Percentiles rank a stretch among this genome's conserved stretches.
These are phyloP conservation scores for Harpalus rubripes DNA, from an alignment of 2,888 invertebrate genomes.

Conservation along the genomic window DNA sequence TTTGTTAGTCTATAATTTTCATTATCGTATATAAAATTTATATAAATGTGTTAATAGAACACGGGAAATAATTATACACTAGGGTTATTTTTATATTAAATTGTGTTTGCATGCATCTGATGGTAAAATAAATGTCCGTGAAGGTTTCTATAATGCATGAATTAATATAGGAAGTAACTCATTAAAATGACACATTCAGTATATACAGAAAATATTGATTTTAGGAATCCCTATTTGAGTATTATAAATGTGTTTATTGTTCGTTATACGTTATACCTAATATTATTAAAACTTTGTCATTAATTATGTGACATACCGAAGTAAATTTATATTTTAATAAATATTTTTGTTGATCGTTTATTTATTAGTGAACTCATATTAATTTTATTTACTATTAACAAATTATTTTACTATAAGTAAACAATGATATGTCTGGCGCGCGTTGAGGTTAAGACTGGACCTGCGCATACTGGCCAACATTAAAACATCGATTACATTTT, in stretches of 20 bases:
- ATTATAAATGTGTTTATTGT: neutral
- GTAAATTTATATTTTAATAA: neutral
- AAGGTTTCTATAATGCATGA: constrained; percentile 2
- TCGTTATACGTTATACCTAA: neutral
- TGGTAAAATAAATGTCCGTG: neutral
- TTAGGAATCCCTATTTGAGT: neutral
- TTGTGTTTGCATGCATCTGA: neutral
- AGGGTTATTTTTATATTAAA: neutral
- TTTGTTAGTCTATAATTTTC: neutral
- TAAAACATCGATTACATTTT: too few species aligned
- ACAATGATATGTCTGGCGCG: too few species aligned
- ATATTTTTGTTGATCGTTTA: too few species aligned
- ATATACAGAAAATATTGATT: neutral
- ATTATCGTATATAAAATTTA: neutral
- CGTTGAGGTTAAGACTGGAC: too few species aligned
- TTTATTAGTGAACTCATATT: too few species aligned
- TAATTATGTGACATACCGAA: neutral
- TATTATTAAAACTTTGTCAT: neutral
- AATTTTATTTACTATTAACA: too few species aligned
- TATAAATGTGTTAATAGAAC: constrained; percentile 1
- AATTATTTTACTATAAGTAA: too few species aligned
- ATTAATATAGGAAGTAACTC: neutral
- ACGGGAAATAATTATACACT: neutral
- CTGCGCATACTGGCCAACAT: too few species aligned
- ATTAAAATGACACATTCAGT: constrained; percentile 2